Base-by-base conservation (phyloP, 2,797 vertebrate genomes). In the Triplophysa bombifrons region DNA sequence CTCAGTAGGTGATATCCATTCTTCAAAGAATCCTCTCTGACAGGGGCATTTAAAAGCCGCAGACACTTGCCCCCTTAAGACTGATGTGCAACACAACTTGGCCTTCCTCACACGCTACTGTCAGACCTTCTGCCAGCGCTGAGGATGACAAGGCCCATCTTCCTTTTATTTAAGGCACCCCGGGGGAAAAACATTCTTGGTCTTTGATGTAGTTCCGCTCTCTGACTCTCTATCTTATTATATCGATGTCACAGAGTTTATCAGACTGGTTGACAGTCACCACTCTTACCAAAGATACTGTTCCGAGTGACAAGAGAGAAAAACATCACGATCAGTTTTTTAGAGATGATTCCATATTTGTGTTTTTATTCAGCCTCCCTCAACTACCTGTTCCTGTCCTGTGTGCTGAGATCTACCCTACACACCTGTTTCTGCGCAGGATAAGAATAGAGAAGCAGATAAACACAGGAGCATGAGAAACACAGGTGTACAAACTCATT, bases 21-120 rank as follows among this genome's bases (percentile, higher is more conserved):
- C 56, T 61, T 53, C 66, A 72, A 38, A 73, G n/a, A 64, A 13
- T 80, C 19, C 66, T 81, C 53, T 84, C 48, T 82, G 74, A 80
- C 55, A 77, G 58, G 41, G 51, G 53, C 58, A 46, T 67, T 51
- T 75, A 73, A 76, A 27, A 27, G 41, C 55, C 4, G 38, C 13
- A 63, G 56, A 79, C 78, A 12, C 17, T 46, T 75, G 69, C 80
- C 55, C 74, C 53, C 58, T 72, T 17, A 53, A 46, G 72, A 70
- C 44, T 44, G 70, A 61, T 13, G 55, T 74, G 78, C 68, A 69
- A 82, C 61, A 34, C 61, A 30, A 34, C 6, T 67, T 44, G 53
- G 50, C 34, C 38, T 69, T 20, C 69, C 34, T 27, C 78, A 74
- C 72, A 4, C 64, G 19, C 53, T 67, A 48, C 19, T 69, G 67